Base-by-base conservation (phyloP, 2,113 vertebrate genomes). In the Cyprinus carpio region DNA sequence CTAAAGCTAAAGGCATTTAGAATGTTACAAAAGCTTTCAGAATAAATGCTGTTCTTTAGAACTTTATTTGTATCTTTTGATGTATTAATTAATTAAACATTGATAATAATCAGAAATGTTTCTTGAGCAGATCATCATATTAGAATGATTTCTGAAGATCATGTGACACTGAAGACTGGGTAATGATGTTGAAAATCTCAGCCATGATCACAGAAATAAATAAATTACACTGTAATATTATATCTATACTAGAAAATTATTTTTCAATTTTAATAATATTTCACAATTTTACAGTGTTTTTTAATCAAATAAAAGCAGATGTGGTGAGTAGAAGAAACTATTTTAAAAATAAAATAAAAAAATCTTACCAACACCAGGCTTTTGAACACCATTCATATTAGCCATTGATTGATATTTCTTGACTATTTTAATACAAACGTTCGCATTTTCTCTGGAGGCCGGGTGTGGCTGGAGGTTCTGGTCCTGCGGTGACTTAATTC, bases 401-500 rank as follows among this genome's bases (percentile, higher is more conserved):
- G 1, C 56, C 7, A 9, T 58, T n/a, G 56, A 58, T 58, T 10
- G 56, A 58, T 10, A 12, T 20, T 56, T 20, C 67, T 10, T 10
- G 31, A 20, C 34, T 18, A 75, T 25, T 40, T 43, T 23, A 11
- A n/a, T n/a, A n/a, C 1, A 58, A 12, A 2, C 5, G 2, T 23
- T 10, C 2, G 3, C 91, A 95, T n/a, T n/a, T n/a, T 94, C 94
- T 94, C 93, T 92, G 93, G 94, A 58, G 93, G 94, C 46, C 94
- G 20, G 95, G 94, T 2, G 94, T 94, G 58, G 94, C 92, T 16
- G 92, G 90, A 2, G 92, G 93, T 0, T 94, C 93, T 88, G 93
- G 96, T 88, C 95, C n/a, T n/a, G n/a, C 95, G 54, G 91, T 40
- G 94, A 83, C 0, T 93, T 88, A 0, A 93, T 91, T 37, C 95